Evolutionary conservation across 2,113 vertebrate genomes (phyloP).

Genomic region (Datnioides undecimradiatus): DNA sequence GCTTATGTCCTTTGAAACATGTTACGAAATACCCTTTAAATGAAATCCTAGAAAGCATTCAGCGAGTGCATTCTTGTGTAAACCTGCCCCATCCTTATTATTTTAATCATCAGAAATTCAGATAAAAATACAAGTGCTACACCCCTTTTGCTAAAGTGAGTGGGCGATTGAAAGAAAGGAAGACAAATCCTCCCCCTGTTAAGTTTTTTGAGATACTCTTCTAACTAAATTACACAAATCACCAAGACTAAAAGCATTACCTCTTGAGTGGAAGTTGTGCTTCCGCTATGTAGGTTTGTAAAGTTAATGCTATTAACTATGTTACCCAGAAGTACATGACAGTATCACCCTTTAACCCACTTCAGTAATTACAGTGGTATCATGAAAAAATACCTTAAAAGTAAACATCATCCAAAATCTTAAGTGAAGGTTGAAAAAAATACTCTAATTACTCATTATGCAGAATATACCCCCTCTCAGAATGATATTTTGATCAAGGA

Average conservation of each 20-base stretch:
- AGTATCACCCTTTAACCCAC: not conserved
- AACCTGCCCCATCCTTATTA: not conserved
- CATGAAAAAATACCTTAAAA: too few relatives aligned
- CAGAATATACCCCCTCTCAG: not conserved
- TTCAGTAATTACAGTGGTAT: too few relatives aligned
- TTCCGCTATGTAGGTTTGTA: not conserved
- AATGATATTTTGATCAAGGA: not conserved
- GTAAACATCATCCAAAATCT: too few relatives aligned
- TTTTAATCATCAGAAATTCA: not conserved
- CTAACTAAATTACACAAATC: not conserved
- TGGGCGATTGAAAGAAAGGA: not conserved
- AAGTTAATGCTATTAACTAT: conserved; percentile 3
- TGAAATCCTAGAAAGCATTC: not conserved
- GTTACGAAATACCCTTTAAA: not conserved
- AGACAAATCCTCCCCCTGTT: not conserved
- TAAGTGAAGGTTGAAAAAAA: too few relatives aligned
- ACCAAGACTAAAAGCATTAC: not conserved
- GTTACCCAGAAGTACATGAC: conserved; percentile 4
- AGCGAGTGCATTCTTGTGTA: not conserved
- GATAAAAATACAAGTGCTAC: not conserved
- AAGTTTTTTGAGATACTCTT: not conserved
- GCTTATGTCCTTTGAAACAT: not conserved
- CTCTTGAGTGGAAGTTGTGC: not conserved
- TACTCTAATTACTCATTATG: too few relatives aligned
- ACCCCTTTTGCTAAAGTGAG: too few relatives aligned